Percentiles rank a stretch among this genome's conserved stretches.
Evolutionary conservation across 2,113 vertebrate genomes (phyloP).

Genomic region (Poeciliopsis retropinna): DNA sequence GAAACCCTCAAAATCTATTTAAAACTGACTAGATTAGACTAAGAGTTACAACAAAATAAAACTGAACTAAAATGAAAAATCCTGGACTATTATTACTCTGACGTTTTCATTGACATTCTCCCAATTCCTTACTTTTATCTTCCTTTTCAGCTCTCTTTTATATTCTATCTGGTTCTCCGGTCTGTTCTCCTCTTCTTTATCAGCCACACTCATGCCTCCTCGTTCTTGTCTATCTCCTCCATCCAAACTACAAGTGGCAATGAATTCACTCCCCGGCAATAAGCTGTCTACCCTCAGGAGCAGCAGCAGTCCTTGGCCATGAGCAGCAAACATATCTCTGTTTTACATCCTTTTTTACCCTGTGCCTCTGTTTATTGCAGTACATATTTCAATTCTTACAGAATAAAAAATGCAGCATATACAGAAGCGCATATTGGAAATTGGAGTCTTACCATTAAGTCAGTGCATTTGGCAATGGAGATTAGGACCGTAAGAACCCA

Average conservation of each 20-base stretch:
- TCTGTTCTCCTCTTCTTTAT: slow-evolving; percentile 37
- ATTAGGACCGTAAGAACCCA: background rate
- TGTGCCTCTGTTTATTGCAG: slow-evolving; percentile 29
- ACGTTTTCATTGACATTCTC: slow-evolving; percentile 8
- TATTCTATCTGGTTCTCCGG: slow-evolving; percentile 29
- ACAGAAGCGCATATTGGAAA: background rate
- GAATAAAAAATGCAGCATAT: background rate
- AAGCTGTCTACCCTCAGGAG: slow-evolving; percentile 43
- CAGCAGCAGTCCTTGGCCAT: slow-evolving; percentile 22
- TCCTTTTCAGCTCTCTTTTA: slow-evolving; percentile 30
- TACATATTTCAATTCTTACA: background rate
- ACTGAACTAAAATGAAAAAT: too few relatives aligned
- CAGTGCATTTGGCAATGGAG: background rate
- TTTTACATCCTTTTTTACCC: slow-evolving; percentile 29
- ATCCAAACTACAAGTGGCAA: slow-evolving; percentile 57
- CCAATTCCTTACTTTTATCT: slow-evolving; percentile 41
- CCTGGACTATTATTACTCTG: background rate
- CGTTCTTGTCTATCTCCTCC: slow-evolving; percentile 26
- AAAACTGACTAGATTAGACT: too few relatives aligned
- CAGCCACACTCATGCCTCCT: slow-evolving; percentile 24
- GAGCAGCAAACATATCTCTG: slow-evolving; percentile 17
- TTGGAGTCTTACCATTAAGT: background rate
- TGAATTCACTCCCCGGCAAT: slow-evolving; percentile 44
- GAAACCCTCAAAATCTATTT: too few relatives aligned
- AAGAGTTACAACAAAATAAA: too few relatives aligned